These are phyloP conservation scores for Eublepharis macularius DNA, from an alignment of 2,113 vertebrate genomes.

Conservation along the genomic window DNA sequence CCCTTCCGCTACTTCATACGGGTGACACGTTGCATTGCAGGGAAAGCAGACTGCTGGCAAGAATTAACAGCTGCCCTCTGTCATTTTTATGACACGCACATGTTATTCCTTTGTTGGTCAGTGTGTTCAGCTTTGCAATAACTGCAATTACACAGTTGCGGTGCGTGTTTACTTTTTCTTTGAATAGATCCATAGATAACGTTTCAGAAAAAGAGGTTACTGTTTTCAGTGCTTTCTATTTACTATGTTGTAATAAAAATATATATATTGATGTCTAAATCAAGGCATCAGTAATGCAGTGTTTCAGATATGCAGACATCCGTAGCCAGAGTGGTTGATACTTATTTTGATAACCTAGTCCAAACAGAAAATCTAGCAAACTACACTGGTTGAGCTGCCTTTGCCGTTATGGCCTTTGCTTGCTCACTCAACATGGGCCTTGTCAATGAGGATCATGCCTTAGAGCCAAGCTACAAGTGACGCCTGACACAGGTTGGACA, in stretches of 20 bases:
- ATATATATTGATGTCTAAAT: background rate
- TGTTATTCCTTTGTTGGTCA: background rate
- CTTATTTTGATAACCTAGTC: background rate
- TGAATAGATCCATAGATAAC: background rate
- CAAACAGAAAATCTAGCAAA: background rate
- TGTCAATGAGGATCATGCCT: too few species aligned
- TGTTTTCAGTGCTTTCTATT: background rate
- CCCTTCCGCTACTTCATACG: constrained; percentile 7
- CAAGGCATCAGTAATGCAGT: background rate
- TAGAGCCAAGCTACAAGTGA: too few species aligned
- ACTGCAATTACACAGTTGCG: background rate
- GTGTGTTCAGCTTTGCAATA: background rate
- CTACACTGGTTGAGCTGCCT: background rate
- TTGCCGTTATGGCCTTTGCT: too few species aligned
- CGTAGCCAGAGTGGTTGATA: background rate
- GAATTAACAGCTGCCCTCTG: background rate
- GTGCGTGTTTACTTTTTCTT: background rate
- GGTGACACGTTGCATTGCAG: background rate
- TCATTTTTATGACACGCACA: background rate
- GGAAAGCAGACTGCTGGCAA: background rate
- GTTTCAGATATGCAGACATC: background rate
- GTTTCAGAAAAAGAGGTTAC: background rate
- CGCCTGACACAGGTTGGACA: too few species aligned
- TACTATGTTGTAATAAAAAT: too few species aligned
- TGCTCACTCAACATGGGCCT: too few species aligned